phyloP scores from a whole-genome alignment of 2,797 vertebrate species.

The Falco berigora region DNA sequence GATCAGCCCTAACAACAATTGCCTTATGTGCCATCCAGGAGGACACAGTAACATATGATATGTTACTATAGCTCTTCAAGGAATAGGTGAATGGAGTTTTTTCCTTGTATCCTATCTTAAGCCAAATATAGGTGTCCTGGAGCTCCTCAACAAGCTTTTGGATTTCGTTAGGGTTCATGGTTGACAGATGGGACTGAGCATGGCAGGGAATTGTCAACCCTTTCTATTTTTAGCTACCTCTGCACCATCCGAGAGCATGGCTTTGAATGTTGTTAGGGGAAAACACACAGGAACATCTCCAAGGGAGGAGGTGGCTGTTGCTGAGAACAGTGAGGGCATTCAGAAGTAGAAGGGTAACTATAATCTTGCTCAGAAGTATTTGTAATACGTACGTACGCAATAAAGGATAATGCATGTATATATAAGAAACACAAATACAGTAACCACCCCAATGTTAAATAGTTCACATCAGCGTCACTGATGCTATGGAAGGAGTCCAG shows the following conservation, averaged over 20 bases:
- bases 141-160: background rate
- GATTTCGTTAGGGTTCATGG: background rate
- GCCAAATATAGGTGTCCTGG: background rate
- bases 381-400: background rate
- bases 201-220: background rate
- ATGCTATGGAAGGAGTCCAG: background rate
- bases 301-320: background rate
- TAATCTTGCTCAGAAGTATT: background rate
- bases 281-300: rapidly evolving
- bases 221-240: background rate
- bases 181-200: background rate
- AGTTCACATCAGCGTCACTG: background rate
- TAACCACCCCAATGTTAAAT: background rate
- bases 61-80: background rate
- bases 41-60: background rate
- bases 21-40: background rate
- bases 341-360: background rate
- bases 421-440: background rate
- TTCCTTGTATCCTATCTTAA: background rate
- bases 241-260: background rate
- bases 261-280: background rate
- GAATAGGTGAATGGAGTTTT: background rate
- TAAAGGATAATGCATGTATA: background rate
- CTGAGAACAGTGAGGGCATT: background rate
- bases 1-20: background rate